phyloP scores from a whole-genome alignment of 2,888 invertebrate genomes.

The Napeogenes inachia region DNA sequence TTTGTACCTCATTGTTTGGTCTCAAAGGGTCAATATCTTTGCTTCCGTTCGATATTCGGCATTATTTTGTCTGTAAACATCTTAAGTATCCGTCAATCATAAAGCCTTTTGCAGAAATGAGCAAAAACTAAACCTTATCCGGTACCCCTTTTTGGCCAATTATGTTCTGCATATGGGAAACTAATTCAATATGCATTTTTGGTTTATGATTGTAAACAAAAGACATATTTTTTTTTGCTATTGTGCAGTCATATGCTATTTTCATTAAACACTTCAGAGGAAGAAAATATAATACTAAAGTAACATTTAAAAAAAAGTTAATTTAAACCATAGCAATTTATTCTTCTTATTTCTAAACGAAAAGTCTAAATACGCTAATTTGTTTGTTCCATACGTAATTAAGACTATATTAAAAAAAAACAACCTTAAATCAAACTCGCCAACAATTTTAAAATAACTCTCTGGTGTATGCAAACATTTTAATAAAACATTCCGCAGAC shows the following conservation, averaged over 20 bases:
- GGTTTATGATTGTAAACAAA: background rate
- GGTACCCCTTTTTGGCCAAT: constrained; percentile 20
- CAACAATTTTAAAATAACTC: background rate
- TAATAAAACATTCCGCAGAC: constrained; percentile 2
- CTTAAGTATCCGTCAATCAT: constrained; percentile 56
- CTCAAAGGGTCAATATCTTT: constrained; percentile 66
- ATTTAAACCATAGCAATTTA: no score
- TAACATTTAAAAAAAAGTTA: no score
- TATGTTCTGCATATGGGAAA: background rate
- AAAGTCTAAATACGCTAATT: no score
- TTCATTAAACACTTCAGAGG: no score
- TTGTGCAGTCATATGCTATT: no score
- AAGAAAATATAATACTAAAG: no score
- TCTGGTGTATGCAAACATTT: background rate
- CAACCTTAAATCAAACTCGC: background rate
- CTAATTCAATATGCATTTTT: background rate
- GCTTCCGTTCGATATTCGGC: constrained; percentile 65
- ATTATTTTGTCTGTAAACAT: constrained; percentile 62
- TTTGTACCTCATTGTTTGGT: constrained; percentile 68
- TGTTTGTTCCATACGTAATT: no score
- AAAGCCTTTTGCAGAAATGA: constrained; percentile 35
- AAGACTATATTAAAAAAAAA: no score
- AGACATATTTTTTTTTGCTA: no score
- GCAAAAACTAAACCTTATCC: constrained; percentile 30
- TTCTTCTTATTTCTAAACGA: no score